Base-by-base conservation (phyloP, 2,797 vertebrate genomes). In the Myoxocephalus aenaeus region DNA sequence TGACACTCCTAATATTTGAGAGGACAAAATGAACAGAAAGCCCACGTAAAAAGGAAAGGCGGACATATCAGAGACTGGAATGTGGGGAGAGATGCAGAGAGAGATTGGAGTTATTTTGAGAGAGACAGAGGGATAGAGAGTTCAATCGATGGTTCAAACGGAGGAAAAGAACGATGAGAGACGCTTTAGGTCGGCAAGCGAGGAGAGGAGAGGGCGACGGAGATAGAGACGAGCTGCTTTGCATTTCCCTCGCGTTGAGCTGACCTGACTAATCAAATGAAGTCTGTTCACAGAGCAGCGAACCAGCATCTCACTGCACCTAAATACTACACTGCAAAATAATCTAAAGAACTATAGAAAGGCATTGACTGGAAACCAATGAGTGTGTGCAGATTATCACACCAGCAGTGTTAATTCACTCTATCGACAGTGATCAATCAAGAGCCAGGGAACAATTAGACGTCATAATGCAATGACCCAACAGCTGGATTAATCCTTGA, bases 241-340 rank as follows among this genome's bases (percentile, higher is more conserved):
- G 73, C 77, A 85, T 85, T 80, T 86, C 79, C 67, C 73, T 84
- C 84, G 75, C 69, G 70, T 72, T 70, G 63, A 71, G 67, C 68
- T 17, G 75, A 36, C 59, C 83, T 63, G 66, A 86, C 68, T 54
- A 50, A 77, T 77, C 89, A 79, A 82, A 87, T 87, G 18, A 65
- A 79, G 84, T 75, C 46, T 81, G 75, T 66, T 75, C 73, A 80
- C 81, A 64, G 62, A 85, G 70, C 59, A 29, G 64, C 73, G 0
- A 71, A 7, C 13, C 71, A 0, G 34, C 67, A 20, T 42, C 67
- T 48, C 34, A 0, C 2, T 0, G 70, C 74, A 42, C 73, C 57
- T 32, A 5, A 25, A 50, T 6, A 27, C 75, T 6, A 0, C 48
- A 12, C 65, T 4, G n/a, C 68, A n/a, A 29, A 27, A 8, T 14